Base-by-base conservation (phyloP, 2,888 invertebrate genomes). In the Formica aserva region DNA sequence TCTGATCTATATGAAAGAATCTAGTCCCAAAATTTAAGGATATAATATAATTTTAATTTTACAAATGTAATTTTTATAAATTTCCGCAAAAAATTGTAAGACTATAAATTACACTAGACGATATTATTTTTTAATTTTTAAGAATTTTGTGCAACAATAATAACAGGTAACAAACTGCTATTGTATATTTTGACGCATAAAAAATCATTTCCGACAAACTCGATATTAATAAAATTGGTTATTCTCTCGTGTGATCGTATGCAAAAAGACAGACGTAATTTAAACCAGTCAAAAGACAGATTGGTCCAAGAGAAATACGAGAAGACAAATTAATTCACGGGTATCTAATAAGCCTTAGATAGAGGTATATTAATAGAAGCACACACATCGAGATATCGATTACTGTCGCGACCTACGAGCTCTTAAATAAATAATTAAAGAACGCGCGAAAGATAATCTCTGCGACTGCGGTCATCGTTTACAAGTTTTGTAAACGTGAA, bases 351-450 rank as follows among this genome's bases (percentile, higher is more conserved):
- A 71, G 29, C 29, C 6, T 48, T 6, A 22, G 8, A 55, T 67
- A 55, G 22, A 41, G 35, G 13, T 22, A 26, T 26, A 29, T 35
- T 80, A 80, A 60, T 60, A 74, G 60, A 52, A 52, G 6, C 18
- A 8, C 45, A 13, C 71, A 22, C n/a, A 26, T 75, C 22, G 35
- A 75, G 45, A 26, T 74, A 48, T 80, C 45, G 52, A 75, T 80
- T 74, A 74, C 38, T 41, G 29, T 5, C 5, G 18, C 22, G 45
- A 60, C 60, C 72, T 45, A 74, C 18, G 45, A 45, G 4, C n/a
- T 18, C 8, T 80, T 45, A 45, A 60, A 75, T 80, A 80, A 80
- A 80, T 80, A 72, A 74, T 72, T 74, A 22, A 74, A n/a, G 57
- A 11, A 74, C 74, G 18, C 13, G 35, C 32, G 26, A 60, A 18